Evolutionary conservation across 2,888 invertebrate genomes (phyloP).

Genomic region (Caradrina kadenii): DNA sequence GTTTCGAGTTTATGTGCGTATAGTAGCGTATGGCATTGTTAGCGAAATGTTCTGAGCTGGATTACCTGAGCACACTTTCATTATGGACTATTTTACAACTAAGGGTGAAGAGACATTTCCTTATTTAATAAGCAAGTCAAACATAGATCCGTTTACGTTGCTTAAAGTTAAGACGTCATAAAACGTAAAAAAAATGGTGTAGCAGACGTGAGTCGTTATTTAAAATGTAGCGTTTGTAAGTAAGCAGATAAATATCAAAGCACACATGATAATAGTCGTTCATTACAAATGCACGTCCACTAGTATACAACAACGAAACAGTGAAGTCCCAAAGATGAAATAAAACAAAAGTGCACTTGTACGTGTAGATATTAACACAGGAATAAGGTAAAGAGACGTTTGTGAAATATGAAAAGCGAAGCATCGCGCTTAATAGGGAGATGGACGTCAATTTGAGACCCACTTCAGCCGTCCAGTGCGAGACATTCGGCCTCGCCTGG

Average conservation of each 20-base stretch:
- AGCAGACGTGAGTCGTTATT: not conserved
- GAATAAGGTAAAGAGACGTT: conserved; percentile 65
- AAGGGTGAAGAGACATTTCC: not conserved
- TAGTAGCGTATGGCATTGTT: not conserved
- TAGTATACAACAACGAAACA: not conserved
- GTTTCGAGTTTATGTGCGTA: not conserved
- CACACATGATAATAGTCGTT: not conserved
- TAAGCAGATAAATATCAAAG: not conserved
- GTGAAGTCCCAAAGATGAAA: conserved; percentile 11
- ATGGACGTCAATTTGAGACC: conserved; percentile 80
- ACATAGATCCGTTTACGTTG: no score
- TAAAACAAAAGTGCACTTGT: conserved; percentile 33
- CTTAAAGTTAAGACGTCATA: no score
- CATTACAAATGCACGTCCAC: not conserved
- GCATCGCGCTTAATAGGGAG: conserved; percentile 76
- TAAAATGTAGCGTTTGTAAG: not conserved
- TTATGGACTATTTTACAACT: not conserved
- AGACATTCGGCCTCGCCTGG: conserved; percentile 64
- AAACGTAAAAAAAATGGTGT: not conserved
- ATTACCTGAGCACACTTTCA: not conserved
- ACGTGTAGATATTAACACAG: conserved; percentile 53
- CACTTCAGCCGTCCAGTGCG: conserved; percentile 71
- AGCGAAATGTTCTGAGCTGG: not conserved
- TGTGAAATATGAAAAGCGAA: conserved; percentile 76
- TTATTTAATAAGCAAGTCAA: no score